Percentiles rank a stretch among this genome's conserved stretches.
phyloP scores from a whole-genome alignment of 1,140 invertebrate species.

The Anastrepha obliqua region DNA sequence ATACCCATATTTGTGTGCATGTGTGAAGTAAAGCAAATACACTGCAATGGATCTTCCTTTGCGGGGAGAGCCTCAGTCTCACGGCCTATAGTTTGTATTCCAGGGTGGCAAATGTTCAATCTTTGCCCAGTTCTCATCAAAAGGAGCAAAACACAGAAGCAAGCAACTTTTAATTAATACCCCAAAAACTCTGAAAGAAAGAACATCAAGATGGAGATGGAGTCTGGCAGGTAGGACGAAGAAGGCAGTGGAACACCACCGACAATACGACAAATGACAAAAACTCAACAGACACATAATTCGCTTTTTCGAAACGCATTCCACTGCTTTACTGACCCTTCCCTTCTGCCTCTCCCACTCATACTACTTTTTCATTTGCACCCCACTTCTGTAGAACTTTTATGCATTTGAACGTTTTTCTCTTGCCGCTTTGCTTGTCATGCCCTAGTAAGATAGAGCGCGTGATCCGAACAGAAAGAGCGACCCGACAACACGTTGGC shows the following conservation, averaged over 20 bases:
- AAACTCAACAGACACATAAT: slow-evolving; percentile 51
- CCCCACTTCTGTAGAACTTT: background rate
- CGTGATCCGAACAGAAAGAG: background rate
- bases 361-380: too few relatives aligned
- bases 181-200: slow-evolving; percentile 2
- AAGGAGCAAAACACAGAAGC: background rate
- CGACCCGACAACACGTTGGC: background rate
- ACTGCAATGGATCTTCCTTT: background rate
- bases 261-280: slow-evolving; percentile 48
- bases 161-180: slow-evolving; percentile 54
- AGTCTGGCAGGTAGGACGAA: background rate
- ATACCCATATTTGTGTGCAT: background rate
- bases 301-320: slow-evolving; percentile 16
- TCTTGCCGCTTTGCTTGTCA: background rate
- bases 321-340: background rate
- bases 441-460: background rate
- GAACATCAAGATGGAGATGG: background rate
- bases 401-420: background rate
- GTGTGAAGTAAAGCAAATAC: background rate
- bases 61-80: background rate
- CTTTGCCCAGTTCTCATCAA: background rate
- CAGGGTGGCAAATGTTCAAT: background rate
- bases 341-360: background rate
- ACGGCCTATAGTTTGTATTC: background rate
- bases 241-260: background rate